These are phyloP conservation scores for Cactoblastis cactorum DNA, from an alignment of 2,888 invertebrate genomes.

Conservation along the genomic window DNA sequence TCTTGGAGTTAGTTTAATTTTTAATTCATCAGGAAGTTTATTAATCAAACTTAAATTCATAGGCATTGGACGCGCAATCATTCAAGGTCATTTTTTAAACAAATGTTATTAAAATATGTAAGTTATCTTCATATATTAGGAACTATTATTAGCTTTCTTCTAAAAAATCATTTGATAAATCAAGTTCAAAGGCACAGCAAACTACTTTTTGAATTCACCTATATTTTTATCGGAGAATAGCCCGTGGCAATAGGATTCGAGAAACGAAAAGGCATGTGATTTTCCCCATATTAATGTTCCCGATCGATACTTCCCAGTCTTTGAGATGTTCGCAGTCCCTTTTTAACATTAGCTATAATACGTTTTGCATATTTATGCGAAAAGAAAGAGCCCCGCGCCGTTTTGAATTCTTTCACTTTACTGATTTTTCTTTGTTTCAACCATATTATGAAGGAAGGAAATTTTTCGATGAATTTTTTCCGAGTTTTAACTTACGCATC, in stretches of 20 bases:
- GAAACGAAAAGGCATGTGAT: slow-evolving; percentile 28
- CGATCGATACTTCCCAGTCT: slow-evolving; percentile 17
- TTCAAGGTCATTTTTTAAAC: no score
- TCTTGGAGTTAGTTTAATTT: no score
- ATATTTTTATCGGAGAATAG: slow-evolving; percentile 24
- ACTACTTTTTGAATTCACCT: background rate
- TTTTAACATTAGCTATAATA: slow-evolving; percentile 13
- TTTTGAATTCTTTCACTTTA: background rate
- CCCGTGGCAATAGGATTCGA: slow-evolving; percentile 34
- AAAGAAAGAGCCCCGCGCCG: background rate
- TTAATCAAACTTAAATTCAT: no score
- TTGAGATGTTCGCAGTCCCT: slow-evolving; percentile 9
- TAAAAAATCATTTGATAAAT: no score
- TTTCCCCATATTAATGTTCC: slow-evolving; percentile 31
- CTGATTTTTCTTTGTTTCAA: background rate
- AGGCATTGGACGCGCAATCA: no score
- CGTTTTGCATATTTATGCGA: slow-evolving; percentile 8
- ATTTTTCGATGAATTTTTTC: no score
- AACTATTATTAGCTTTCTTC: no score
- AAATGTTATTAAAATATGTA: no score
- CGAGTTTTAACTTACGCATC: no score
- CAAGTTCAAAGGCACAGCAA: background rate
- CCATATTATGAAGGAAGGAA: no score
- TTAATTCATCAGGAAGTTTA: no score
- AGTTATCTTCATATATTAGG: no score